These are phyloP conservation scores for Ptychochromis oligacanthus DNA, from an alignment of 2,113 vertebrate genomes.

Conservation along the genomic window DNA sequence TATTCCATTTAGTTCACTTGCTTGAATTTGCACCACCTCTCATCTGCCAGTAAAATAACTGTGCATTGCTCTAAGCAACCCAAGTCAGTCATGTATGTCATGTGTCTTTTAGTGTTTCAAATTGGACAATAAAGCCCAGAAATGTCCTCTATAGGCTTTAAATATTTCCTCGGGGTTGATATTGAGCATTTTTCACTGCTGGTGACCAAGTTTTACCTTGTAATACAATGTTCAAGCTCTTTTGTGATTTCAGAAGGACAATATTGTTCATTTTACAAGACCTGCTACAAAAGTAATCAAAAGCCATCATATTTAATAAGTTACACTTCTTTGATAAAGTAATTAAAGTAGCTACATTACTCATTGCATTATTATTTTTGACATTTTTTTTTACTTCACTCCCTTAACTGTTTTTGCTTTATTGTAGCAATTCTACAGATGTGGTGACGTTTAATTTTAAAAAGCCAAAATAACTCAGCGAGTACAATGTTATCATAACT, in stretches of 20 bases:
- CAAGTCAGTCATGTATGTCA: not conserved
- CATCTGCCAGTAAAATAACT: not conserved
- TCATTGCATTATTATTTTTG: not conserved
- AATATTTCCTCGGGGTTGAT: not conserved
- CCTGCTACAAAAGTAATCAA: not conserved
- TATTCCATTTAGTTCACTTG: not conserved
- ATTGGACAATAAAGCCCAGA: not conserved
- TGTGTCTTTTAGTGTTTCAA: not conserved
- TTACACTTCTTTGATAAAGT: not conserved
- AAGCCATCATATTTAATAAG: not conserved
- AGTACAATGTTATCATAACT: not conserved
- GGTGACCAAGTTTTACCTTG: not conserved
- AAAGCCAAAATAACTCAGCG: not conserved
- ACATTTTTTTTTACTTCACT: fast-evolving
- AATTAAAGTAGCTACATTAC: not conserved
- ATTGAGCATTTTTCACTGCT: not conserved
- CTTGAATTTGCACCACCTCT: not conserved
- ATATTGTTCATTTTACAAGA: not conserved
- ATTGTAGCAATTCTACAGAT: not conserved
- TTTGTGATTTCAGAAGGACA: not conserved
- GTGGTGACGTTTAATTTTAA: not conserved
- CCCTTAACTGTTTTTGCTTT: not conserved
- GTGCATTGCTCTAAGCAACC: not conserved
- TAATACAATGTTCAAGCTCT: not conserved
- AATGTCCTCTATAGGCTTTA: not conserved